Evolutionary conservation across 2,797 vertebrate genomes (phyloP).

Genomic region (Sebastes iracundus): DNA sequence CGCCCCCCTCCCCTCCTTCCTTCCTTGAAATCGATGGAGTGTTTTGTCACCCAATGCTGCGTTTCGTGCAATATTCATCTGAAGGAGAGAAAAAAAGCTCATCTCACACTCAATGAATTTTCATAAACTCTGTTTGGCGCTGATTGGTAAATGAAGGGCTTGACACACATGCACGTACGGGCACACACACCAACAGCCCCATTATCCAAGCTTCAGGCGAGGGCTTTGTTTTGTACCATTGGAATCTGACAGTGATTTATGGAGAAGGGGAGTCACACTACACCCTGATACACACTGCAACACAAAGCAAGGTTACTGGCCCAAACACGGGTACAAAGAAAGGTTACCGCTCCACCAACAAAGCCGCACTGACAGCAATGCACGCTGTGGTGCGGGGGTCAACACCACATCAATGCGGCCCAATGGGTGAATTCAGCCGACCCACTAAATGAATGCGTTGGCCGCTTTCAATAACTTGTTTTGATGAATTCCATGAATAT

Average conservation of each 20-base stretch:
- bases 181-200: conserved; percentile 45
- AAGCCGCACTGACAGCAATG: conserved; percentile 66
- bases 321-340: conserved; percentile 74
- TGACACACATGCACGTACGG: conserved; percentile 44
- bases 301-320: conserved; percentile 79
- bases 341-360: conserved; percentile 71
- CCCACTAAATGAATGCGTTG: conserved; percentile 47
- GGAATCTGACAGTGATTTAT: conserved; percentile 84
- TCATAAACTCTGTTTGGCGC: conserved; percentile 65
- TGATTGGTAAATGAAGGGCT: conserved; percentile 71
- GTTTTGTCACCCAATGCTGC: conserved; percentile 72
- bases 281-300: conserved; percentile 74
- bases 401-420: conserved; percentile 61
- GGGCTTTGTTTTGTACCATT: conserved; percentile 74
- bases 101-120: conserved; percentile 80
- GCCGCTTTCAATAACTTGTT: conserved; percentile 63
- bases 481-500: conserved; percentile 66
- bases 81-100: conserved; percentile 48
- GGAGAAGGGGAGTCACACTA: conserved; percentile 76
- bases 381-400: conserved; percentile 60
- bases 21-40: conserved; percentile 68
- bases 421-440: conserved; percentile 45
- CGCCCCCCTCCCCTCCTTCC: conserved; percentile 33
- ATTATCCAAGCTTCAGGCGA: conserved; percentile 68
- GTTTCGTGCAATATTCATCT: conserved; percentile 77